phyloP scores from a whole-genome alignment of 2,888 invertebrate species.

The Enchytraeus crypticus region DNA sequence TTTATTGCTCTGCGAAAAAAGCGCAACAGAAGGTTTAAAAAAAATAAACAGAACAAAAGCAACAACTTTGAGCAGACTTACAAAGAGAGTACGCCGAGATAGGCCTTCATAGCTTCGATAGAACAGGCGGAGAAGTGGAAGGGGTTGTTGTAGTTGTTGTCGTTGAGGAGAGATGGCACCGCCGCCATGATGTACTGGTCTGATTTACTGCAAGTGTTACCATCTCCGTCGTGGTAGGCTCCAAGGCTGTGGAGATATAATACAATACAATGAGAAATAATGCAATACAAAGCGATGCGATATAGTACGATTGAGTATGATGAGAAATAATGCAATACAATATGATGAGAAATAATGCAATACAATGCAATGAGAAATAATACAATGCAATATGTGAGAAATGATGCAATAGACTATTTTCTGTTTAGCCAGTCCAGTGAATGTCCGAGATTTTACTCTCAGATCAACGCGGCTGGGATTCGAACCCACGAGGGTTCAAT shows the following conservation, averaged over 20 bases:
- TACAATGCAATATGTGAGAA: not conserved
- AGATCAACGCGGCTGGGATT: no score
- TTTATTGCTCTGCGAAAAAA: no score
- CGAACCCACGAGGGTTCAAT: no score
- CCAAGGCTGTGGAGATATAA: slow-evolving; percentile 26
- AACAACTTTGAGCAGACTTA: no score
- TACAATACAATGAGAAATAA: no score
- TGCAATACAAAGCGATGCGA: no score
- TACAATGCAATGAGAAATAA: no score
- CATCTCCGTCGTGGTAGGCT: slow-evolving; percentile 29
- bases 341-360: no score
- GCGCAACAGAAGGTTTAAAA: not conserved
- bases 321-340: no score
- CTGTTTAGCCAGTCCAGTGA: no score
- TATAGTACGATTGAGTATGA: not conserved
- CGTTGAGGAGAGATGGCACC: slow-evolving; percentile 21
- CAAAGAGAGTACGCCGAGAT: slow-evolving; percentile 15
- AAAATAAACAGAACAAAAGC: no score
- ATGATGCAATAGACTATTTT: not conserved
- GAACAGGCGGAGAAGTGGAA: slow-evolving; percentile 31
- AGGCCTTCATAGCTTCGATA: slow-evolving; percentile 15
- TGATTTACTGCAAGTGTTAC: slow-evolving; percentile 18
- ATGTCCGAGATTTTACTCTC: no score
- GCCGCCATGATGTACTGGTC: slow-evolving; percentile 31
- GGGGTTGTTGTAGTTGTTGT: slow-evolving; percentile 19